Conservation (phyloP, 2,888 invertebrate genomes). For the Drosophila yooni region DNA sequence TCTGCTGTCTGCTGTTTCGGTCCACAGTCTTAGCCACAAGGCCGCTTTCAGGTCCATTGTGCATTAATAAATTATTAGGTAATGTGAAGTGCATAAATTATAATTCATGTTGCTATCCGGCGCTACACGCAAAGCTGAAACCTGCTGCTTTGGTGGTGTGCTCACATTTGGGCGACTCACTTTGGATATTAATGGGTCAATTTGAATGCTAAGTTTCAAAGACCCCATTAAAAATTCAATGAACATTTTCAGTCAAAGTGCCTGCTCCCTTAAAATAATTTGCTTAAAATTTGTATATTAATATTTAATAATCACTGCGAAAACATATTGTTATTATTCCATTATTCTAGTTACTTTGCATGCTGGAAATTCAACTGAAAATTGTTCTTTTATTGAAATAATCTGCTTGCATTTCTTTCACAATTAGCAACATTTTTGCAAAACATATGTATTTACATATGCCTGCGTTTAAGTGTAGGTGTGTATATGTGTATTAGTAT, state of each 20-base stretch:
- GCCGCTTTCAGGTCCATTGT: constrained; percentile 58
- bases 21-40: constrained; percentile 57
- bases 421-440: constrained; percentile 39
- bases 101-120: constrained; percentile 19
- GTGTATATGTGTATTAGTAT: constrained; percentile 6
- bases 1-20: constrained; percentile 58
- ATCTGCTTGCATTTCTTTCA: constrained; percentile 36
- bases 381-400: constrained; percentile 42
- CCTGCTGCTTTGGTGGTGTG: background rate
- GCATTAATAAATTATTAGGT: constrained; percentile 70
- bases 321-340: background rate
- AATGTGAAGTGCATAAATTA: constrained; percentile 69
- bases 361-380: background rate
- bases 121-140: constrained; percentile 2
- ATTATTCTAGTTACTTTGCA: background rate
- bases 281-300: background rate
- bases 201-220: constrained; percentile 26
- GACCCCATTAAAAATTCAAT: constrained; percentile 3
- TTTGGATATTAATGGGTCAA: constrained; percentile 42
- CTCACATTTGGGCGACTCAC: constrained; percentile 20
- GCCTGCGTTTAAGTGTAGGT: constrained; percentile 10
- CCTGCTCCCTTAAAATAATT: constrained; percentile 1
- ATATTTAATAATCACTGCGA: constrained; percentile 4
- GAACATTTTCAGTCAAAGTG: background rate
- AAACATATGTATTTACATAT: constrained; percentile 9